These are phyloP conservation scores for Phataginus tricuspis DNA, from an alignment of 2,797 vertebrate genomes.

Conservation along the genomic window DNA sequence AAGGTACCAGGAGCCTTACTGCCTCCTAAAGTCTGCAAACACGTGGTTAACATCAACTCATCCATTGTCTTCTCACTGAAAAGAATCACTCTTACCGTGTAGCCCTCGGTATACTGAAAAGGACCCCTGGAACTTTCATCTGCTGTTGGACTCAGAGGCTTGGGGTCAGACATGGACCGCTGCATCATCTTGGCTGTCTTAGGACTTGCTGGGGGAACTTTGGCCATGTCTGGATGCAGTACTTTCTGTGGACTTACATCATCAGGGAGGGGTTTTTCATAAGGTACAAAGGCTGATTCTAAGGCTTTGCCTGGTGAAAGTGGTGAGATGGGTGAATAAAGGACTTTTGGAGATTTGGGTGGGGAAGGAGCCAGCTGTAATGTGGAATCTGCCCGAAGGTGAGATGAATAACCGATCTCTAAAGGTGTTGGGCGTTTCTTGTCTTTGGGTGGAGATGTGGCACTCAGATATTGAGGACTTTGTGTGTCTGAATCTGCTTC, in stretches of 20 bases:
- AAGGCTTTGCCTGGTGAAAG: constrained; percentile 94
- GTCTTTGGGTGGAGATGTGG: constrained; percentile 92
- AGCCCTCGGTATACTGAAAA: constrained; percentile 95
- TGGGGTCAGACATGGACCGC: constrained; percentile 96
- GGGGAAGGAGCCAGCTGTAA: constrained; percentile 90
- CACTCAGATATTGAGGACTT: constrained; percentile 86
- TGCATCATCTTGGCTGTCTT: constrained; percentile 94
- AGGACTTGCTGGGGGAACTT: constrained; percentile 92
- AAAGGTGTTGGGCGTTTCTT: constrained; percentile 93
- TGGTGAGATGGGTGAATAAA: constrained; percentile 95
- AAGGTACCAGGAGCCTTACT: not conserved
- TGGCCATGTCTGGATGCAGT: constrained; percentile 92
- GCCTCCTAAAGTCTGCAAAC: constrained; percentile 45
- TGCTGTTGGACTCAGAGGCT: constrained; percentile 94
- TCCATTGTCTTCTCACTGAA: constrained; percentile 60
- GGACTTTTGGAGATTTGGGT: constrained; percentile 94
- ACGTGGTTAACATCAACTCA: constrained; percentile 55
- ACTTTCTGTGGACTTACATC: constrained; percentile 92
- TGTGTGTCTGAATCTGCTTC: constrained; percentile 93
- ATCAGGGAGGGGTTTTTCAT: constrained; percentile 95
- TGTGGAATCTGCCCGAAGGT: constrained; percentile 92
- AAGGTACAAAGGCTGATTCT: constrained; percentile 92
- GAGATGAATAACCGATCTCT: constrained; percentile 94
- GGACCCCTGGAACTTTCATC: constrained; percentile 94
- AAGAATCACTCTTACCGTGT: constrained; percentile 92